Evolutionary conservation across 2,797 vertebrate genomes (phyloP).

Genomic region (Esox lucius): DNA sequence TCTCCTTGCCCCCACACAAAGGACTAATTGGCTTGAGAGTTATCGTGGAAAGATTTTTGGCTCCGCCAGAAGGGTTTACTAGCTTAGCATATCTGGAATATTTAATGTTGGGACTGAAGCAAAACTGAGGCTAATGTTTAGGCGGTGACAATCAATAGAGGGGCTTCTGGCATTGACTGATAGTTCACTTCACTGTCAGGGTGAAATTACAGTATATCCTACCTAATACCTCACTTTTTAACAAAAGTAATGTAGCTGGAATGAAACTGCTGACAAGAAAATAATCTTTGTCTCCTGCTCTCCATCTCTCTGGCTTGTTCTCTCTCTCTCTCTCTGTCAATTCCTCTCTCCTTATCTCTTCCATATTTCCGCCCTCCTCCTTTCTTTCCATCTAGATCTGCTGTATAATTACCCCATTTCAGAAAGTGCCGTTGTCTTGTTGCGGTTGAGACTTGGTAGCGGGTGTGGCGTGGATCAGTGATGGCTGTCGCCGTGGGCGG

Average conservation of each 20-base stretch:
- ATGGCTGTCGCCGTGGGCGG: constrained; percentile 26
- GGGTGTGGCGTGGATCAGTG: constrained; percentile 11
- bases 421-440: constrained; percentile 32
- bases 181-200: background rate
- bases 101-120: too few relatives aligned
- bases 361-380: background rate
- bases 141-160: background rate
- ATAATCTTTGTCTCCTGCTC: background rate
- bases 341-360: constrained; percentile 11
- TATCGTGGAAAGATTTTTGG: too few relatives aligned
- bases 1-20: too few relatives aligned
- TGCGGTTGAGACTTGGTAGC: constrained; percentile 6
- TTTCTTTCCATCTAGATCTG: background rate
- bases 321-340: too few relatives aligned
- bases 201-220: background rate
- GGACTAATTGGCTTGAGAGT: too few relatives aligned
- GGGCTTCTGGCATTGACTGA: background rate
- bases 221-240: background rate
- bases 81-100: too few relatives aligned
- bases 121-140: background rate
- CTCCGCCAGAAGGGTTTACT: too few relatives aligned
- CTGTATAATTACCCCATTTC: constrained; percentile 7
- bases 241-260: background rate
- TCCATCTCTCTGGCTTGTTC: background rate
- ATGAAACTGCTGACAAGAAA: background rate